phyloP scores from a whole-genome alignment of 2,797 vertebrate species.

The Linurgus olivaceus region DNA sequence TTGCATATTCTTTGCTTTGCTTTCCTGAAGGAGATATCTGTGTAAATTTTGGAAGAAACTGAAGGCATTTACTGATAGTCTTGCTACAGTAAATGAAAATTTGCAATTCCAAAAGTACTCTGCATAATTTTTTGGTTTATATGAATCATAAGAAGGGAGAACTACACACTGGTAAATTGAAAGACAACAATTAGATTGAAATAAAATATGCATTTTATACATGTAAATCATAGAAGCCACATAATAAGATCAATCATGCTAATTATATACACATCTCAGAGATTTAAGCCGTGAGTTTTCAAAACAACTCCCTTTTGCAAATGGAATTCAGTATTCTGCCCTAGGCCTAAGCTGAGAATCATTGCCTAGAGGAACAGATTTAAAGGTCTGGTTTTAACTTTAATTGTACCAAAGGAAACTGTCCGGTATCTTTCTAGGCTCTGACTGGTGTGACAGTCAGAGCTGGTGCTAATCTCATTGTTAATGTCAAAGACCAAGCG shows the following conservation, averaged over 20 bases:
- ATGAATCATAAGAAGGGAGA: not conserved
- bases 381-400: constrained; percentile 52
- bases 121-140: not conserved
- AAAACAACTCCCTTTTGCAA: not conserved
- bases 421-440: constrained; percentile 10
- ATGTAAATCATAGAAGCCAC: not conserved
- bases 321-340: not conserved
- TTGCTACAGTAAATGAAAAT: not conserved
- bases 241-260: not conserved
- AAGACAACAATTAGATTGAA: not conserved
- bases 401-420: constrained; percentile 41
- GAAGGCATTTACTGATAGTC: not conserved
- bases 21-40: not conserved
- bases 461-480: constrained; percentile 71
- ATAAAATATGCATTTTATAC: not conserved
- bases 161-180: not conserved
- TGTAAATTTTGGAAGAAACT: not conserved
- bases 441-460: constrained; percentile 53
- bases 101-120: not conserved
- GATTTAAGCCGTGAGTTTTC: not conserved
- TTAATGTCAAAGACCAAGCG: constrained; percentile 69
- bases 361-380: constrained; percentile 19
- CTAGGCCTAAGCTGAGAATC: not conserved
- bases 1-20: not conserved
- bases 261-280: not conserved